These are phyloP conservation scores for Tetramorium bicarinatum DNA, from an alignment of 2,888 invertebrate species.

Conservation along the genomic window DNA sequence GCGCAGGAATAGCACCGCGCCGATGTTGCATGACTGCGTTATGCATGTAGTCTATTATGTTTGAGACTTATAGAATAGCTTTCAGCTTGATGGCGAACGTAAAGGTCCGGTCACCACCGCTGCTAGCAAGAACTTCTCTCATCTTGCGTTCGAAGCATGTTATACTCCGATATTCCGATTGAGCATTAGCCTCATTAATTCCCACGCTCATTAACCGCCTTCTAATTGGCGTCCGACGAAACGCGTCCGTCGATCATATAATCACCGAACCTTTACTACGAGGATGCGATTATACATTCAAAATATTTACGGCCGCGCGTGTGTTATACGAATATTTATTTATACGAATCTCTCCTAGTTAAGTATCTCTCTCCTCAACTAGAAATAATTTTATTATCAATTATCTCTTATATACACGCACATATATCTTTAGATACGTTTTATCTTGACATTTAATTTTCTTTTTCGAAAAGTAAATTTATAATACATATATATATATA, in stretches of 20 bases:
- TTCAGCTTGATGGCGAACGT: slow-evolving; percentile 72
- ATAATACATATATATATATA: background rate
- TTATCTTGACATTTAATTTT: background rate
- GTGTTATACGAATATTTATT: background rate
- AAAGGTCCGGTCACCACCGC: slow-evolving; percentile 74
- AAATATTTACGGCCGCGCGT: background rate
- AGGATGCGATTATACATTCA: background rate
- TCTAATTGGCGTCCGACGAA: slow-evolving; percentile 49
- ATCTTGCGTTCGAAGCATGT: slow-evolving; percentile 2
- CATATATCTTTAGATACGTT: background rate
- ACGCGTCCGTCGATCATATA: slow-evolving; percentile 14
- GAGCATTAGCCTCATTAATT: slow-evolving; percentile 54
- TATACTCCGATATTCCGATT: slow-evolving; percentile 44
- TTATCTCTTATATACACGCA: background rate
- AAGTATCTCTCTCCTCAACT: background rate
- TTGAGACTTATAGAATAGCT: slow-evolving; percentile 79
- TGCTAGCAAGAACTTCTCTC: slow-evolving; percentile 43
- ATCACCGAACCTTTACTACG: slow-evolving; percentile 5
- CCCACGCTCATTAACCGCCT: slow-evolving; percentile 50
- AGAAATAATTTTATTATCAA: background rate
- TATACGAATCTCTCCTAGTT: background rate
- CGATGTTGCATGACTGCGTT: slow-evolving; percentile 77
- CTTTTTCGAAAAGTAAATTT: background rate
- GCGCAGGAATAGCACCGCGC: slow-evolving; percentile 74
- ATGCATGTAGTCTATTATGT: slow-evolving; percentile 78